A percentile compares a stretch with the other conserved stretches of the same genome.
Evolutionary conservation across 2,888 invertebrate species (phyloP).

Genomic region (Yponomeuta sedellus): DNA sequence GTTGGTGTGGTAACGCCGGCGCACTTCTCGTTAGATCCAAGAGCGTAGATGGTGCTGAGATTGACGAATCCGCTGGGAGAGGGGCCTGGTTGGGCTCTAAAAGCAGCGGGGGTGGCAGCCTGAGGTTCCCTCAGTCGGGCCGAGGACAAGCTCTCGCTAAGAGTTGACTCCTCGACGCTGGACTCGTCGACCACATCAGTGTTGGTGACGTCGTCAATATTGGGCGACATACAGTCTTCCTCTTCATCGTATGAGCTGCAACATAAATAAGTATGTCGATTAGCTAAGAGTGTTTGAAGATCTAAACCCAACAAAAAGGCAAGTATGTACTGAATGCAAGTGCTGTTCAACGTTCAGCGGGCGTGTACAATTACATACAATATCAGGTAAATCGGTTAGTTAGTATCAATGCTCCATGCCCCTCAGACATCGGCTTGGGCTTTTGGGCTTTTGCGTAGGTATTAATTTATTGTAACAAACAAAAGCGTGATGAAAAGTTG

Average conservation of each 20-base stretch:
- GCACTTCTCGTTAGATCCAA: conserved; percentile 51
- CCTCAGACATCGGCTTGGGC: conserved; percentile 31
- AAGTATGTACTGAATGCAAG: conserved; percentile 67
- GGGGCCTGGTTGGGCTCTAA: conserved; percentile 23
- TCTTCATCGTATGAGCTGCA: conserved; percentile 83
- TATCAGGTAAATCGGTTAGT: conserved; percentile 25
- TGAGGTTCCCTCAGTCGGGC: conserved; percentile 28
- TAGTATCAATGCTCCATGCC: conserved; percentile 73
- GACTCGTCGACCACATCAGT: conserved; percentile 66
- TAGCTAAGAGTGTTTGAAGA: not conserved
- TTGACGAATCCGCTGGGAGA: conserved; percentile 52
- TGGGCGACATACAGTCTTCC: conserved; percentile 81
- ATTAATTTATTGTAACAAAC: conserved; percentile 49
- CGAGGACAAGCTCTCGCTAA: conserved; percentile 44
- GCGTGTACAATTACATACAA: not conserved
- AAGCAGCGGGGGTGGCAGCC: conserved; percentile 22
- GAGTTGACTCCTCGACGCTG: conserved; percentile 62
- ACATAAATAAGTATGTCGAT: conserved; percentile 22
- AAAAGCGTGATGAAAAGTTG: conserved; percentile 41
- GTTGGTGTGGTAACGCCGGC: conserved; percentile 30
- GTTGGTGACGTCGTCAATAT: conserved; percentile 78
- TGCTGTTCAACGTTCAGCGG: conserved; percentile 34
- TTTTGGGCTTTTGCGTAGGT: conserved; percentile 26
- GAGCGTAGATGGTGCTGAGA: conserved; percentile 66
- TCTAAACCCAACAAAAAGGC: conserved; percentile 15